Percentiles rank a stretch among this genome's conserved stretches.
phyloP scores from a whole-genome alignment of 2,113 vertebrate species.

The Lasiurus borealis region DNA sequence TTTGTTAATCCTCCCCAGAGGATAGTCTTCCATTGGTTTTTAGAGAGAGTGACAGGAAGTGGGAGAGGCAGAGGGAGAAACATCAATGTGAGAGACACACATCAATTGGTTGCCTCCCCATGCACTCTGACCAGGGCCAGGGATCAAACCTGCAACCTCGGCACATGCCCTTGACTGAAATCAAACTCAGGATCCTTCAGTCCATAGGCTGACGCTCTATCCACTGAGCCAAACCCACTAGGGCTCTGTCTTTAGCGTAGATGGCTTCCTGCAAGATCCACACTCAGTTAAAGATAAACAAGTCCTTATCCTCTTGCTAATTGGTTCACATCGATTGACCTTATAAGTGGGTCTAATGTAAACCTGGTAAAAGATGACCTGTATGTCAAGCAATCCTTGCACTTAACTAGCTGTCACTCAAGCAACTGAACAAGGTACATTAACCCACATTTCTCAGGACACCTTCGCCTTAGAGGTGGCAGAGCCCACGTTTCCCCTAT shows the following conservation, averaged over 20 bases:
- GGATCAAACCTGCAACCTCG: too few species aligned
- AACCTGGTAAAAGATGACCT: conserved; percentile 40
- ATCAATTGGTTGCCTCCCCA: too few species aligned
- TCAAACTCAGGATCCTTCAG: too few species aligned
- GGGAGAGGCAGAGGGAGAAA: too few species aligned
- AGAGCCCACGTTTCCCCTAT: background rate
- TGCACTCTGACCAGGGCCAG: too few species aligned
- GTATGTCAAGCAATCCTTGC: background rate
- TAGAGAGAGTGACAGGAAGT: too few species aligned
- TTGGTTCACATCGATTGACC: conserved; percentile 70
- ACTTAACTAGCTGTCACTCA: conserved; percentile 70
- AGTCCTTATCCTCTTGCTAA: conserved; percentile 73
- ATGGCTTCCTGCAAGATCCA: conserved; percentile 23
- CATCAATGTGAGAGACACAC: too few species aligned
- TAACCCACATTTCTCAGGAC: conserved; percentile 60
- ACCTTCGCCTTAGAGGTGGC: conserved; percentile 34
- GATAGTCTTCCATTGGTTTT: too few species aligned
- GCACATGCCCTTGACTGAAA: too few species aligned
- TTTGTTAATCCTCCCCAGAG: too few species aligned
- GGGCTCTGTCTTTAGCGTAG: background rate
- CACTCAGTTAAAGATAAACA: conserved; percentile 63
- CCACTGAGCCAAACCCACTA: too few species aligned
- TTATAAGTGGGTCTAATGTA: conserved; percentile 60
- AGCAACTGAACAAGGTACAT: conserved; percentile 52
- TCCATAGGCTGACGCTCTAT: too few species aligned